Percentiles rank a stretch among this genome's conserved stretches.
phyloP scores from a whole-genome alignment of 92 coral and sea anemone species.

The Desmophyllum pertusum region DNA sequence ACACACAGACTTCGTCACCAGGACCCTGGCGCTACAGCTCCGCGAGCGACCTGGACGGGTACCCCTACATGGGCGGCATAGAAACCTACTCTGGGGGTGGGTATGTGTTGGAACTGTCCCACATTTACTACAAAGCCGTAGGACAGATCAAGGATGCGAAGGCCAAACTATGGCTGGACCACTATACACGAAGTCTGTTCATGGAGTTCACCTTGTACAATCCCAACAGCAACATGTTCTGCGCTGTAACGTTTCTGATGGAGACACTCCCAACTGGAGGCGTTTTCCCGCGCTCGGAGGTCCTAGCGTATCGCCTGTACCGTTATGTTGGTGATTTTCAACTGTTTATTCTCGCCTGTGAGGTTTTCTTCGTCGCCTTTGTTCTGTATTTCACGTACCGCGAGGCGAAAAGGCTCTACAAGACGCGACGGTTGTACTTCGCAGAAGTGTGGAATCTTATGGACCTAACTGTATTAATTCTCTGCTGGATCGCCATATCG shows the following conservation, averaged over 20 bases:
- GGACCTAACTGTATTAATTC: slow-evolving; percentile 64
- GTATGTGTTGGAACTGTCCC: slow-evolving; percentile 74
- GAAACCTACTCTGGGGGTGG: slow-evolving; percentile 96
- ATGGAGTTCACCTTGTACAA: slow-evolving; percentile 86
- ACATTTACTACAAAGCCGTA: slow-evolving; percentile 70
- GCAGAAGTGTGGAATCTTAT: slow-evolving; percentile 75
- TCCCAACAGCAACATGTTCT: slow-evolving; percentile 90
- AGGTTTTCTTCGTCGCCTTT: slow-evolving; percentile 70
- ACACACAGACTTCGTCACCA: slow-evolving; percentile 27
- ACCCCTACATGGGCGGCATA: slow-evolving; percentile 69
- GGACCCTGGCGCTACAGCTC: slow-evolving; percentile 79
- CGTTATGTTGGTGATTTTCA: slow-evolving; percentile 95
- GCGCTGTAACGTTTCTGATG: slow-evolving; percentile 81
- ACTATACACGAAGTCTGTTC: slow-evolving; percentile 76
- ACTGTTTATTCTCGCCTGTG: slow-evolving; percentile 81
- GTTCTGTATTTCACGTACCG: slow-evolving; percentile 82
- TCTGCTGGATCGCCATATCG: slow-evolving; percentile 80
- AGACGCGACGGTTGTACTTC: slow-evolving; percentile 54
- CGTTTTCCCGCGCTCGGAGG: slow-evolving; percentile 58
- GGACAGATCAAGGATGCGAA: slow-evolving; percentile 60
- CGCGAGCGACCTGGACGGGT: slow-evolving; percentile 66
- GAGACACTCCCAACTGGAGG: slow-evolving; percentile 87
- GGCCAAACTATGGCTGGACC: slow-evolving; percentile 73
- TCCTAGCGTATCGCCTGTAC: slow-evolving; percentile 82
- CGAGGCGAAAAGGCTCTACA: slow-evolving; percentile 67